Base-by-base conservation (phyloP, 2,797 vertebrate genomes). In the Myotis findleyi region DNA sequence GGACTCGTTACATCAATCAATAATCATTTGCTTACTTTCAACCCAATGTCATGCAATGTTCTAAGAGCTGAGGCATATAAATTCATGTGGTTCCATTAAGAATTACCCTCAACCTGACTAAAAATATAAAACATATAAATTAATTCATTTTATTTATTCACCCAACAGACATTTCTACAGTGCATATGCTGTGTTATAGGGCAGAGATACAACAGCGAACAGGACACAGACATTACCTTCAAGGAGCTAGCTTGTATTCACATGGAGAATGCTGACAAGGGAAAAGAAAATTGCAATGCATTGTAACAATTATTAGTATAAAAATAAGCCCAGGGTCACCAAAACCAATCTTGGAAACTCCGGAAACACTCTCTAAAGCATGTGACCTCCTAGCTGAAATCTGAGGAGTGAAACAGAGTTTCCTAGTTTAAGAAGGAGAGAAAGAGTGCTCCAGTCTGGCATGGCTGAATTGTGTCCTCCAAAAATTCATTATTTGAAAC, bases 1-100 rank as follows among this genome's bases (percentile, higher is more conserved):
- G 33, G 66, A 93, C 64, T 92, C 41, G 82, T 95, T 96, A 66
- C 4, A 84, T 80, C 49, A 87, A 79, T 94, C 81, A 66, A 87
- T 4, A 47, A 64, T 64, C 71, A 85, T 92, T 93, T 93, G 53
- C 66, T 89, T 81, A 53, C 33, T 82, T 94, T 73, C 41, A 38
- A 41, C 27, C 20, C 3, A 68, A 38, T 55, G 16, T 49, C n/a
- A 38, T 47, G 11, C 62, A 84, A 81, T 16, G 2, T 47, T 59
- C n/a, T 38, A 62, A 64, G 25, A 82, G 27, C 17, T 55, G 23
- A 94, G 12, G 8, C 53, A 87, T 94, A 88, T 69, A 47, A 55
- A 86, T 36, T 44, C 38, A 62, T 69, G 21, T 38, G 55, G 10
- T 84, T 87, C 41, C 23, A 66, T 59, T 23, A 49, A 33, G 36